Evolutionary conservation across 2,113 vertebrate genomes (phyloP).

Genomic region (Chaetodon auriga): DNA sequence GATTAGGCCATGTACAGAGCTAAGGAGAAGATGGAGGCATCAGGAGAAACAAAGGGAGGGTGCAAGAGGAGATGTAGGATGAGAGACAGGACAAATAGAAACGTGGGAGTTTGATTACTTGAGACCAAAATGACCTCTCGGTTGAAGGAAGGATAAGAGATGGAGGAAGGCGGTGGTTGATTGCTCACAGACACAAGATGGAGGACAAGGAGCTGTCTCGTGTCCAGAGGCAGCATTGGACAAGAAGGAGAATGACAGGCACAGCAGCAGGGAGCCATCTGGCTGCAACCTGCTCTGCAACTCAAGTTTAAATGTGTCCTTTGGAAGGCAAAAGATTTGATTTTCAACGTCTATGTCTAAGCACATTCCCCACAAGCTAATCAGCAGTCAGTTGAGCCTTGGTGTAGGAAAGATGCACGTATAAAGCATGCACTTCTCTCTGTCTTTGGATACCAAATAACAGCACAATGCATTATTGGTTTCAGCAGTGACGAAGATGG

Average conservation of each 20-base stretch:
- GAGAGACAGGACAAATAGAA: constrained; percentile 52
- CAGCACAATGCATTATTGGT: constrained; percentile 54
- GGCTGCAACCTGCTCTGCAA: constrained; percentile 6
- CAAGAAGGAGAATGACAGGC: constrained; percentile 11
- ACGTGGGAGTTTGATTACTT: constrained; percentile 29
- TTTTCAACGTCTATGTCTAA: constrained; percentile 15
- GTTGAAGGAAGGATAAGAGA: constrained; percentile 45
- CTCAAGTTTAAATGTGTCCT: constrained; percentile 10
- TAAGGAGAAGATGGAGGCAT: constrained; percentile 21
- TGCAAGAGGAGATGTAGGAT: constrained; percentile 22
- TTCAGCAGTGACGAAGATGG: constrained; percentile 44
- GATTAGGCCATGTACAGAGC: constrained; percentile 48
- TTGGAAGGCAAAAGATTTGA: not conserved
- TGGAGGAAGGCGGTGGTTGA: constrained; percentile 7
- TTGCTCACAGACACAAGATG: constrained; percentile 26
- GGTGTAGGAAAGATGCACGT: not conserved
- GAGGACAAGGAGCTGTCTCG: constrained; percentile 15
- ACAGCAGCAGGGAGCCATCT: constrained; percentile 5
- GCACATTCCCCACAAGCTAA: not conserved
- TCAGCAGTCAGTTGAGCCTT: constrained; percentile 8
- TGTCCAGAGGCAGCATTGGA: not conserved
- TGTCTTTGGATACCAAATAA: constrained; percentile 50
- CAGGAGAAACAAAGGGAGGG: constrained; percentile 22
- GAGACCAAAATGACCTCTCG: constrained; percentile 48
- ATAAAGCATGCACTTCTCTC: constrained; percentile 7